Conservation (phyloP, 2,113 vertebrate genomes). For the Channa maculata region DNA sequence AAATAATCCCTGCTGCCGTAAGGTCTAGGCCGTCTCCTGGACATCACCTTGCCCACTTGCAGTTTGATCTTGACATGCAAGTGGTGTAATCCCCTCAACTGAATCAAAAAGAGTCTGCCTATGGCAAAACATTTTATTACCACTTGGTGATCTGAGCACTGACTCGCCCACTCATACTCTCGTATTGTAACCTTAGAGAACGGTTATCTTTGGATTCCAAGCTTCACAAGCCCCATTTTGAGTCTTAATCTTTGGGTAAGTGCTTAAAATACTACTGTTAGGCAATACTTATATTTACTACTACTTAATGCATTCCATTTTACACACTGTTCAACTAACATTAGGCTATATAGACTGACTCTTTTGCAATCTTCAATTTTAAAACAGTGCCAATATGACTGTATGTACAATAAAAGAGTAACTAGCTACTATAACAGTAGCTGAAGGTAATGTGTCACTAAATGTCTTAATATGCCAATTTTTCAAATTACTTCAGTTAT, state of each 20-base stretch:
- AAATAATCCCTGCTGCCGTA: conserved; percentile 16
- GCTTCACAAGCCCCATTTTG: conserved; percentile 10
- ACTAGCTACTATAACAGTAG: too few relatives aligned
- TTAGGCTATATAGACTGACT: background rate
- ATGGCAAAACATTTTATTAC: conserved; percentile 35
- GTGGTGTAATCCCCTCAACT: conserved; percentile 15
- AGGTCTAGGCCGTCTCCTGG: conserved; percentile 18
- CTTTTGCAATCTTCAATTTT: too few relatives aligned
- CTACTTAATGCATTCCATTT: background rate
- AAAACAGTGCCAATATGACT: too few relatives aligned
- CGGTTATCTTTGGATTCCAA: conserved; percentile 29
- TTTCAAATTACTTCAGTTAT: too few relatives aligned
- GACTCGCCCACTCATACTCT: conserved; percentile 2
- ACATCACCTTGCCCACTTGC: conserved; percentile 24
- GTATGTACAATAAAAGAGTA: too few relatives aligned
- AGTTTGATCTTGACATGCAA: conserved; percentile 43
- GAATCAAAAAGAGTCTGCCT: conserved; percentile 18
- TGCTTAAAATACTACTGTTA: background rate
- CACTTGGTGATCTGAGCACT: conserved; percentile 23
- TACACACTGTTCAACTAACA: background rate
- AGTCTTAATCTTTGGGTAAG: conserved; percentile 10
- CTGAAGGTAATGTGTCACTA: too few relatives aligned
- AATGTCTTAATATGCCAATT: too few relatives aligned
- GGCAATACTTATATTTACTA: background rate
- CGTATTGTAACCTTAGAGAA: conserved; percentile 37